These are phyloP conservation scores for Drosophila tsacasi DNA, from an alignment of 1,140 invertebrate species.

Conservation along the genomic window DNA sequence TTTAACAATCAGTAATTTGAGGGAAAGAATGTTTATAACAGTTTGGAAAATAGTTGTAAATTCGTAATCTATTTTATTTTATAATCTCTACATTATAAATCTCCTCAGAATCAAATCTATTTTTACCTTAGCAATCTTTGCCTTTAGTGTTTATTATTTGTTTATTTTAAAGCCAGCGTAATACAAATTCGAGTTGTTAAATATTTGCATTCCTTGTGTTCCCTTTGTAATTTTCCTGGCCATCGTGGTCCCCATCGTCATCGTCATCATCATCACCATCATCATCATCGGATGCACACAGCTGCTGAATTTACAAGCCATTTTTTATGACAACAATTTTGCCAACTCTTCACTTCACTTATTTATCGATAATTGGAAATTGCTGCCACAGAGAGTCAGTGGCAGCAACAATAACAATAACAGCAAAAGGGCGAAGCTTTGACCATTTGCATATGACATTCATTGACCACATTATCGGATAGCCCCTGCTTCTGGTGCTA, in stretches of 20 bases:
- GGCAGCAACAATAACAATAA: conserved; percentile 18
- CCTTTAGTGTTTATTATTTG: neutral
- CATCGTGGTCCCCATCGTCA: conserved; percentile 23
- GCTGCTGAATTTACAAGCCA: conserved; percentile 65
- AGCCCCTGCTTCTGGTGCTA: conserved; percentile 14
- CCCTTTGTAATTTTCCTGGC: conserved; percentile 47
- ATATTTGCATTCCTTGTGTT: conserved; percentile 25
- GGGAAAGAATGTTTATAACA: neutral
- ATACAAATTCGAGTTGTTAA: conserved; percentile 6
- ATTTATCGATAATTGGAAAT: conserved; percentile 79
- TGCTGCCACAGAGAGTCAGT: conserved; percentile 27
- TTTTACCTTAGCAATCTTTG: neutral
- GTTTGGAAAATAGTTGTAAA: neutral
- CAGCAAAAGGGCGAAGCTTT: conserved; percentile 14
- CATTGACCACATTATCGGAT: conserved; percentile 62
- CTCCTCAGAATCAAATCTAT: neutral
- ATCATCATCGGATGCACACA: conserved; percentile 29
- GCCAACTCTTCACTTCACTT: conserved; percentile 70
- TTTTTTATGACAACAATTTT: conserved; percentile 60
- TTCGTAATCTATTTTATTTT: neutral
- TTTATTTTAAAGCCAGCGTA: neutral
- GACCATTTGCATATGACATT: conserved; percentile 54
- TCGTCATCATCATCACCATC: conserved; percentile 9
- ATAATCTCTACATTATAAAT: neutral
- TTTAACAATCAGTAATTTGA: neutral